These are phyloP conservation scores for Stegana nigrithorax DNA, from an alignment of 2,888 invertebrate species.

Conservation along the genomic window DNA sequence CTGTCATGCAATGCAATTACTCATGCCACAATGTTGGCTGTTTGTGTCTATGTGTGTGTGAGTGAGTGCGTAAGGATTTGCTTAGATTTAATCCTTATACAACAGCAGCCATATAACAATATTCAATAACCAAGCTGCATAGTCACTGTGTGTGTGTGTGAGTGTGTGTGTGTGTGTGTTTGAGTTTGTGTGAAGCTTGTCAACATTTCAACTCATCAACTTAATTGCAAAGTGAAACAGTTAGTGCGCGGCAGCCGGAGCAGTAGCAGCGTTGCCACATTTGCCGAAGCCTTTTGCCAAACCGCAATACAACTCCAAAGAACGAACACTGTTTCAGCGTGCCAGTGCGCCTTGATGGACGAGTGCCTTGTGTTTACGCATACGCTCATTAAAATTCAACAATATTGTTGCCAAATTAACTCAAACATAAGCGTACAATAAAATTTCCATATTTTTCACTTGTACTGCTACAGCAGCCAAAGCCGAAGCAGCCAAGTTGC, in stretches of 20 bases:
- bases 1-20: conserved; percentile 37
- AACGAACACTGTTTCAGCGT: neutral
- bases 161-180: neutral
- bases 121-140: neutral
- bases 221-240: neutral
- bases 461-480: conserved; percentile 21
- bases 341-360: no score
- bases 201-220: conserved; percentile 11
- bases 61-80: neutral
- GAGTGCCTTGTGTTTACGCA: conserved; percentile 47
- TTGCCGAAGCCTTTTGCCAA: conserved; percentile 1
- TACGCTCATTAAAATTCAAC: conserved; percentile 60
- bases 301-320: neutral
- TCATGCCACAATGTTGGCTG: conserved; percentile 15
- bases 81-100: conserved; percentile 16
- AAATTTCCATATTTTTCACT: conserved; percentile 56
- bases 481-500: neutral
- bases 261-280: neutral
- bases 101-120: neutral
- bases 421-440: conserved; percentile 62
- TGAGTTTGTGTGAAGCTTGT: neutral
- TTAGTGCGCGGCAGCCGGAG: neutral
- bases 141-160: neutral
- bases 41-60: neutral
- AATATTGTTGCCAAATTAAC: conserved; percentile 62